Evolutionary conservation across 2,113 vertebrate species (phyloP), one percentile per base, ranked within the genome.

Genomic region (Nestor notabilis): DNA sequence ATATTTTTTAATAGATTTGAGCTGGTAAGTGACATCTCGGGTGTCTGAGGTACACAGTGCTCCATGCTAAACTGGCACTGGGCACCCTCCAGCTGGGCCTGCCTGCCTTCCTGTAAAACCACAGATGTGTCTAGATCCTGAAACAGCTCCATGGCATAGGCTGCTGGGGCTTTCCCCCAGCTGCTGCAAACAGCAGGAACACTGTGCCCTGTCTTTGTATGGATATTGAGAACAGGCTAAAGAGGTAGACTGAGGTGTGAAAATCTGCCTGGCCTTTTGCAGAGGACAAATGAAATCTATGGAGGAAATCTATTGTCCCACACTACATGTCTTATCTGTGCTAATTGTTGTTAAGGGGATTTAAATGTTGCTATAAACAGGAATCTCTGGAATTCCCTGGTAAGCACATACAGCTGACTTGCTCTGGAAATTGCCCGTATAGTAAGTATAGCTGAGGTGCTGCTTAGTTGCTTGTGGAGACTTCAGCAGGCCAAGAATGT

Each of bases 311-410:
- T 63, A 21, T 78, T 94, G 64, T 89, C 21, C 37, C 68, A 58
- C 25, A 21, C 60, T 75, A 49, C 69, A 66, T 79, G 47, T 58
- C 58, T 91, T 91, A 87, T 94, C 82, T 68, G 79, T 85, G 78
- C 41, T 91, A 83, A 87, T 91, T 85, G 53, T 72, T 68, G 37
- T 69, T 69, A 69, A 82, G 31, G 81, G 56, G 78, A 83, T 94
- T 91, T 88, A 39, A 83, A 88, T 83, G 75, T 79, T 72, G 72
- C 46, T 82, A 35, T 49, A 66, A 83, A 49, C 37, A 86, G 49
- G 70, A 87, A 96, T 94, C 49, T 83, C 58, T 83, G 87, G 84
- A 92, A 93, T 93, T 83, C 82, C 46, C 77, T 83, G 41, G 35
- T 87, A 89, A 79, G 35, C 5, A 11, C 39, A 31, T 24, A 71